Base-by-base conservation (phyloP, 1,140 invertebrate genomes). In the Rhyacophila brunnea region DNA sequence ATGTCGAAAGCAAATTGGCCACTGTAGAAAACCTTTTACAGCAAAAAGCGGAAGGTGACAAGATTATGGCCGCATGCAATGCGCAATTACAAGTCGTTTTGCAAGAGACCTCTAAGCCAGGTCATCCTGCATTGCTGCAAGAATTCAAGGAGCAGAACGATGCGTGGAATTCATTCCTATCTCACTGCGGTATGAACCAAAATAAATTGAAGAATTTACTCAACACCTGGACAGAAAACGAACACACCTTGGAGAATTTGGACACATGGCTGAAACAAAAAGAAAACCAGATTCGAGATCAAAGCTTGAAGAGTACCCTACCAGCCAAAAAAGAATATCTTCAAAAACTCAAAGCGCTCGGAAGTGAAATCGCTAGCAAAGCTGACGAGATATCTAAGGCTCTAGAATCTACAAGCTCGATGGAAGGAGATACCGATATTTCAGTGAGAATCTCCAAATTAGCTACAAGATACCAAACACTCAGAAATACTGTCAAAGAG, bases 261-360 rank as follows among this genome's bases (percentile, higher is more conserved):
- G 88, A 88, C 65, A 78, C 81, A 42, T 98, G 93, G 94, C 78
- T 94, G 11, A 90, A 92, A 68, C 81, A 87, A 36, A 89, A 90
- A 68, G 94, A 97, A 78, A 80, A 80, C 43, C 83, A 90, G 70
- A 80, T 95, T 0, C 92, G 93, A 74, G 94, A 97, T 72, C 91
- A 94, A 74, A 91, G 90, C 64, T 78, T 97, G 4, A 94, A 92
- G 70, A 93, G 86, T 68, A 91, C 87, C 5, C 82, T 91, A 14
- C 87, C 90, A 58, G 84, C 91, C 0, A 98, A 98, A 73, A 75
- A 86, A 57, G 74, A 76, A 10, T 90, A 96, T 77, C 80, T 95
- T 19, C 83, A 89, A 35, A 92, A 91, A 69, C 76, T 97, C 0
- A 87, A 87, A 65, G 76, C 78, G 23, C 75, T 94, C 35, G 86